phyloP scores from a whole-genome alignment of 1,140 invertebrate genomes.

The Pseudomyrmex sp. region DNA sequence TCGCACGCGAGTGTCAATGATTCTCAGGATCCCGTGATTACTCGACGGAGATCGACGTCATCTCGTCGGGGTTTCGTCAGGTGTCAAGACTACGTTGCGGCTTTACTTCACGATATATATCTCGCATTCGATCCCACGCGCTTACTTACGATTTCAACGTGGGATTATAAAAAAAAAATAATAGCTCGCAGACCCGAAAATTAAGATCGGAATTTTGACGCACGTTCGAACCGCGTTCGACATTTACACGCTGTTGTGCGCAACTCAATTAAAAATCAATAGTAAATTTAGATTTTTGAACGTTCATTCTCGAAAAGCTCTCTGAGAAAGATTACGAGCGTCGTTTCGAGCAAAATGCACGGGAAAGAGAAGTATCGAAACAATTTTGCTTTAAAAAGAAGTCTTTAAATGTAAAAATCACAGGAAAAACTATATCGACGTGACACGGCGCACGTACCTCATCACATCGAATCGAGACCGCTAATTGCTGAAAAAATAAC shows the following conservation, averaged over 20 bases:
- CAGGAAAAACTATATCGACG: constrained; percentile 13
- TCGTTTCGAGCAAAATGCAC: too few relatives aligned
- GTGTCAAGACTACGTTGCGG: neutral
- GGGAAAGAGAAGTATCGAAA: too few relatives aligned
- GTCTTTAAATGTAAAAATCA: constrained; percentile 10
- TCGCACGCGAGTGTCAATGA: constrained; percentile 72
- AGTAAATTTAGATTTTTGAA: too few relatives aligned
- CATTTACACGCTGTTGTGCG: too few relatives aligned
- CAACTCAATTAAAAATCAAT: too few relatives aligned
- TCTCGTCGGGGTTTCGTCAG: neutral
- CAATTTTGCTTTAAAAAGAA: too few relatives aligned
- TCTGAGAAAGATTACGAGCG: too few relatives aligned
- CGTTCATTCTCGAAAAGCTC: too few relatives aligned
- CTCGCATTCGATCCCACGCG: neutral
- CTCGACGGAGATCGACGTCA: constrained; percentile 33
- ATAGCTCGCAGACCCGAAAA: neutral
- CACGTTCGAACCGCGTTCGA: too few relatives aligned
- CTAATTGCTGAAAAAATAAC: constrained; percentile 50
- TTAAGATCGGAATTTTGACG: neutral
- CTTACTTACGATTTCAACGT: too few relatives aligned
- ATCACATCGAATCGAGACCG: constrained; percentile 12
- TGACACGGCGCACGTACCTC: too few relatives aligned
- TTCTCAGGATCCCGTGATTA: constrained; percentile 62
- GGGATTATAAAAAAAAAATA: too few relatives aligned
- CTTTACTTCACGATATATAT: neutral